Percentiles rank a stretch among this genome's conserved stretches.
phyloP scores from a whole-genome alignment of 2,888 invertebrate genomes.

The Cremastinae sp. region DNA sequence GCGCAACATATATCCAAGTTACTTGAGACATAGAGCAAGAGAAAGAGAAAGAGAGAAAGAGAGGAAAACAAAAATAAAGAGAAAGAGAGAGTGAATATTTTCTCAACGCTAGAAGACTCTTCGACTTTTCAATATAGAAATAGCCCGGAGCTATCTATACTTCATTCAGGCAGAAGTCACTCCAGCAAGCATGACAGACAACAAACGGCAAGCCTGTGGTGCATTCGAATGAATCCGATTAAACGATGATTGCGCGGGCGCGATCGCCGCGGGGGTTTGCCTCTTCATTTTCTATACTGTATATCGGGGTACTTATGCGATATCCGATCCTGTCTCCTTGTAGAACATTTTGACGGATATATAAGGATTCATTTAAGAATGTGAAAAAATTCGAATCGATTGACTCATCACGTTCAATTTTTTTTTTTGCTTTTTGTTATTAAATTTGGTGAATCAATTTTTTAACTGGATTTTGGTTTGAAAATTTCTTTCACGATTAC shows the following conservation, averaged over 20 bases:
- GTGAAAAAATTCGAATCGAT: constrained; percentile 3
- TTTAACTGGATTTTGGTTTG: too few species aligned
- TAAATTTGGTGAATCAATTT: too few species aligned
- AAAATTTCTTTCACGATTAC: too few species aligned
- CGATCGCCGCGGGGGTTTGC: constrained; percentile 53
- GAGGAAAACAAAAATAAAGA: too few species aligned
- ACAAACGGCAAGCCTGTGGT: constrained; percentile 58
- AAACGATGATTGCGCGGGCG: constrained; percentile 63
- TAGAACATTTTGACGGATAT: constrained; percentile 34
- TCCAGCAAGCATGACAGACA: constrained; percentile 63
- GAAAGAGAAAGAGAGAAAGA: not conserved
- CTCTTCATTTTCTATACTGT: constrained; percentile 28
- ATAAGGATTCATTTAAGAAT: constrained; percentile 27
- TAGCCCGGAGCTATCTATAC: constrained; percentile 50
- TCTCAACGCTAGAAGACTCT: constrained; percentile 22
- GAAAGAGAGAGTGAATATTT: constrained; percentile 12
- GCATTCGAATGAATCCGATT: constrained; percentile 65
- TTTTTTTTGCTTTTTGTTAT: too few species aligned
- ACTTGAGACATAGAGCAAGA: constrained; percentile 4
- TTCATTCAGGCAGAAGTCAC: constrained; percentile 57
- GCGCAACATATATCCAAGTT: constrained; percentile 33
- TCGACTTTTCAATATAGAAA: constrained; percentile 58
- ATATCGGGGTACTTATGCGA: constrained; percentile 12
- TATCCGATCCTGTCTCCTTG: constrained; percentile 13
- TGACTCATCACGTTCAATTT: not conserved